phyloP scores from a whole-genome alignment of 1,140 invertebrate genomes.

The Bombus pyrosoma region DNA sequence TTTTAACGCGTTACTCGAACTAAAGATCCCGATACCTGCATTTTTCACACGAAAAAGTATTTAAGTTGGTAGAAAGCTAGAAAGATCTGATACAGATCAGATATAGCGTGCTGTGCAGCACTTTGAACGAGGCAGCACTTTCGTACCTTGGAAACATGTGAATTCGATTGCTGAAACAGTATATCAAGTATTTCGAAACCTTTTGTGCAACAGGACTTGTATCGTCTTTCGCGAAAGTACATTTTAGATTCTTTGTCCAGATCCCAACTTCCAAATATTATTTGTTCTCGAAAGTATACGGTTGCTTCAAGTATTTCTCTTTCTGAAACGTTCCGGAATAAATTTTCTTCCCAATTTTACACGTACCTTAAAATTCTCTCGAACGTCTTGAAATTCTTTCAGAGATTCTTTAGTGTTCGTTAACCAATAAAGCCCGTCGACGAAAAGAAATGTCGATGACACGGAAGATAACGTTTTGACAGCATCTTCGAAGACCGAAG shows the following conservation, averaged over 20 bases:
- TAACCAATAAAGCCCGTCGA: not conserved
- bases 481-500: not conserved
- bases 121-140: not conserved
- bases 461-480: slow-evolving; percentile 1
- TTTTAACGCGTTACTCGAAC: not conserved
- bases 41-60: not conserved
- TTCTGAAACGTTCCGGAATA: not conserved
- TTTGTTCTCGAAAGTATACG: not conserved
- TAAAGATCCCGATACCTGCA: not conserved
- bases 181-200: not conserved
- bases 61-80: not conserved
- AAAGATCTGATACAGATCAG: not conserved
- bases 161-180: not conserved
- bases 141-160: not conserved
- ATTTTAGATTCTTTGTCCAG: not conserved
- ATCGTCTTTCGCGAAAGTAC: not conserved
- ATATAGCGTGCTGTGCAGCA: no score
- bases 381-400: not conserved
- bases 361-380: not conserved
- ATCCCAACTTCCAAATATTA: slow-evolving; percentile 1
- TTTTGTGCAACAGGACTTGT: not conserved
- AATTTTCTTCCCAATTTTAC: not conserved
- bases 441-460: not conserved
- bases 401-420: not conserved
- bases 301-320: not conserved